phyloP scores from a whole-genome alignment of 2,113 vertebrate species.

The Tiliqua scincoides region DNA sequence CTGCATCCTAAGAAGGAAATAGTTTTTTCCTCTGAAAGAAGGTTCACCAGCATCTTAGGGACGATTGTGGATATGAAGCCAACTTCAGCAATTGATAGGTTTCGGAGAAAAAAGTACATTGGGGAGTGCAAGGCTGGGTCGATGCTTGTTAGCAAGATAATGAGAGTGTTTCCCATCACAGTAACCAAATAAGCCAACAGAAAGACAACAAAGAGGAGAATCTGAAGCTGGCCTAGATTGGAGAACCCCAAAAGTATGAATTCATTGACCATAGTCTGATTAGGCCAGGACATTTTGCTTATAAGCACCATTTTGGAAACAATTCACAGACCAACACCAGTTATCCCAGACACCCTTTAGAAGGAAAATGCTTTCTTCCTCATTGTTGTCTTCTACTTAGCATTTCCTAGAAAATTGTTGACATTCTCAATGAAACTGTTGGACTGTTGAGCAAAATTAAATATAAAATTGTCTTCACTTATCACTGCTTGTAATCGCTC shows the following conservation, averaged over 20 bases:
- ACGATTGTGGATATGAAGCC: conserved; percentile 40
- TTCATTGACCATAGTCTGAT: conserved; percentile 59
- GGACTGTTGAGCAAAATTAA: no score
- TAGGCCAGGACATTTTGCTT: conserved; percentile 4
- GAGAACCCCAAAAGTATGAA: conserved; percentile 66
- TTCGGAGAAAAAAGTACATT: conserved; percentile 35
- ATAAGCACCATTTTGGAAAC: not conserved
- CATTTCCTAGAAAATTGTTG: no score
- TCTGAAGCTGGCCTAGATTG: conserved; percentile 40
- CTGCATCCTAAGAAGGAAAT: conserved; percentile 52
- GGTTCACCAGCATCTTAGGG: conserved; percentile 47
- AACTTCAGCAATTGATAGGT: conserved; percentile 30
- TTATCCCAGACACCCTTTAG: no score
- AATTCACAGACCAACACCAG: no score
- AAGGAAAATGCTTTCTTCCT: no score
- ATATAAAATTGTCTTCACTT: no score
- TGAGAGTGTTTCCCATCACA: conserved; percentile 1
- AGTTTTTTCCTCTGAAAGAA: conserved; percentile 20
- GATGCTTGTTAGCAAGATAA: conserved; percentile 33
- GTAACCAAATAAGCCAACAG: conserved; percentile 50
- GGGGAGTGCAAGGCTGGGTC: conserved; percentile 26
- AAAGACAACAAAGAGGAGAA: conserved; percentile 57
- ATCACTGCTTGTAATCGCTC: no score
- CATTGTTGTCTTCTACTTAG: no score
- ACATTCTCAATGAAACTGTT: no score